Evolutionary conservation across 2,888 invertebrate species (phyloP).

Genomic region (Lasioglossum malachurum): DNA sequence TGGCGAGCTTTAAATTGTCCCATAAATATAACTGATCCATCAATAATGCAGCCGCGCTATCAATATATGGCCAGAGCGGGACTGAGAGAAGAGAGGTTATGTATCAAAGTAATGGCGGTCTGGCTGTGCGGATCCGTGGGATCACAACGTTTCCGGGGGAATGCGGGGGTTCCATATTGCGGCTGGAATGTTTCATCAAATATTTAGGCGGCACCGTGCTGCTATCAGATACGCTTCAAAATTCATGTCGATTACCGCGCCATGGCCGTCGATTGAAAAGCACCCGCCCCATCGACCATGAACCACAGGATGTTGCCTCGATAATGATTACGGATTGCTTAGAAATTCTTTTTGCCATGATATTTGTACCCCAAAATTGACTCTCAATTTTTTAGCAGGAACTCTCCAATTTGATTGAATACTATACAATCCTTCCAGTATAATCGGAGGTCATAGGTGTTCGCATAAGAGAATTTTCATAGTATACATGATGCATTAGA

Average conservation of each 20-base stretch:
- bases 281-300: constrained; percentile 65
- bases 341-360: constrained; percentile 1
- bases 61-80: constrained; percentile 64
- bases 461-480: too few species aligned
- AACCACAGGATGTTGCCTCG: neutral
- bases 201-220: constrained; percentile 81
- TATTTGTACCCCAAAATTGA: neutral
- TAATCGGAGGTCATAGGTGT: too few species aligned
- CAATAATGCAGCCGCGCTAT: constrained; percentile 72
- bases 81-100: constrained; percentile 70
- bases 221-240: constrained; percentile 79
- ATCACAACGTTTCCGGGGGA: constrained; percentile 60
- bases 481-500: too few species aligned
- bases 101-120: constrained; percentile 79
- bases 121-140: constrained; percentile 56
- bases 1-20: constrained; percentile 73
- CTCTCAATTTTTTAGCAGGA: neutral
- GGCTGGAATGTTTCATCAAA: constrained; percentile 83
- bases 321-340: constrained; percentile 39
- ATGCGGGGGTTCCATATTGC: constrained; percentile 78
- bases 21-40: constrained; percentile 73
- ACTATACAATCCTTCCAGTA: too few species aligned
- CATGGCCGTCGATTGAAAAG: constrained; percentile 80
- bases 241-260: constrained; percentile 80
- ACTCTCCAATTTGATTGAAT: neutral